Base-by-base conservation (phyloP, 2,888 invertebrate species). In the Cryptus viduatorius region DNA sequence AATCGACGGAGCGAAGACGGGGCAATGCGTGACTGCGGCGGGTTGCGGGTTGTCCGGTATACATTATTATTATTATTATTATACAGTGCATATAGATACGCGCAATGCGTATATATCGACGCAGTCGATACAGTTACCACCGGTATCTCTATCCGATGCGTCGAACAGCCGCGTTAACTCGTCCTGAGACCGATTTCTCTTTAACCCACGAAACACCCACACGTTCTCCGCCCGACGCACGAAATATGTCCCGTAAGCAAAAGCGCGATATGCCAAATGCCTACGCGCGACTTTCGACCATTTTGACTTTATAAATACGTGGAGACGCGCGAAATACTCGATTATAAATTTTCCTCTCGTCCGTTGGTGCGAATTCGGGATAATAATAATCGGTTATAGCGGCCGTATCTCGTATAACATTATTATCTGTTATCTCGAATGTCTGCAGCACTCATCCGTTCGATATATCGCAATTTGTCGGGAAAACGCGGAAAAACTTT, bases 141-240 rank as follows among this genome's bases (percentile, higher is more conserved):
- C 16, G 14, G 29, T 44, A 4, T 48, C 29, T 4, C 44, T 68
- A 56, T 46, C 44, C 75, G 75, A 75, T 68, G 75, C 44, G 61
- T 73, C 50, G 48, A 69, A 50, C 10, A 65, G 10, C 76, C 64
- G 53, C 56, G 14, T 56, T 46, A 16, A 75, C 67, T 81, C 87
- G 19, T 12, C 42, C 88, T 88, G 86, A 87, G 86, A 82, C 78
- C 86, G 89, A 90, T 91, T 90, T 91, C 90, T 90, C 89, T 85
- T 88, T 81, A 88, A 89, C 88, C 89, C 88, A 89, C 88, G 89
- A 87, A 42, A 64, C 56, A 61, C 69, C 46, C 56, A 67, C 56
- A 67, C 77, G 31, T 75, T 37, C 65, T 1, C 56, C 59, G 46
- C 75, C n/a, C 72, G 31, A 56, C 64, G 67, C 46, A 69, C 50